Evolutionary conservation across 53 echinoderm and acorn worm genomes (phyloP), one percentile per base, ranked within the genome.

Genomic region (Echinometra lucunter): DNA sequence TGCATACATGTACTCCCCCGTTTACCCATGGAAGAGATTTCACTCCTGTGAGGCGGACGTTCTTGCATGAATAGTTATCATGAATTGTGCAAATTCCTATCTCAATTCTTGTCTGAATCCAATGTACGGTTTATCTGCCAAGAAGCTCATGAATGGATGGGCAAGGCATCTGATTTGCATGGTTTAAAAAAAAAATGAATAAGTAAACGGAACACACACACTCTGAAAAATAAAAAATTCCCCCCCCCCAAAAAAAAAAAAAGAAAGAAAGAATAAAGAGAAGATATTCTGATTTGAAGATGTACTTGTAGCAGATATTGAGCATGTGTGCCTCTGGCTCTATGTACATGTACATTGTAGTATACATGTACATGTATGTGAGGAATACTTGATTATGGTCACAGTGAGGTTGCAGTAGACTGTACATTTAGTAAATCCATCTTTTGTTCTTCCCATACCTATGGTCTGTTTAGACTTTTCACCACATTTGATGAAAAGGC

Each of bases 1-100:
- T 44, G 44, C 23, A 81, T 5, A 18, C 38, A 44, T 81, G 44
- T 15, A 18, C 81, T 12, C 19, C 25, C 69, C 19, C 12, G n/a
- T n/a, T n/a, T n/a, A n/a, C n/a, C n/a, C n/a, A n/a, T n/a, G 47
- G 53, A 85, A 85, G n/a, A 85, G 85, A 85, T 35, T 85, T 49
- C 49, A 13, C 85, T n/a, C n/a, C n/a, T 49, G 85, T 85, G 13
- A 49, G 85, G 49, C n/a, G 85, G 15, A 78, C 49, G 28, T 49
- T n/a, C 85, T 81, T 85, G 85, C 85, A 47, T 85, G 47, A 85
- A 85, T n/a, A 85, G 27, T 82, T 82, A 45, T n/a, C 17, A 35
- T 45, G 82, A 82, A 81, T 81, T 81, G 49, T 49, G 85, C 2
- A 23, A 81, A 85, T 45, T 47, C 49, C 49, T n/a, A n/a, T n/a